Evolutionary conservation across 2,888 invertebrate species (phyloP).

Genomic region (Pyrrhosoma nymphula): DNA sequence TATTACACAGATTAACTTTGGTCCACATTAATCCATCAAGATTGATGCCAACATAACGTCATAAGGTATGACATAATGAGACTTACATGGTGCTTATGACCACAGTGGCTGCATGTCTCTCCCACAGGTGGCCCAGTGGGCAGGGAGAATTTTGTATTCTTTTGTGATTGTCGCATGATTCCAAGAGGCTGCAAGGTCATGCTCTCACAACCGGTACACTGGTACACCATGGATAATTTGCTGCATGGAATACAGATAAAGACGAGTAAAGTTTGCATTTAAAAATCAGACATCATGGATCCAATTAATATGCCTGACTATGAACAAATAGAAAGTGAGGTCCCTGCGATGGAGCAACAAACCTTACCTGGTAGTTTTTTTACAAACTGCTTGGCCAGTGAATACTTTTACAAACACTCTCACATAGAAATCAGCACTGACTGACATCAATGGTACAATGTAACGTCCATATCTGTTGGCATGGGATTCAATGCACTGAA

Average conservation of each 20-base stretch:
- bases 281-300: background rate
- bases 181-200: slow-evolving; percentile 89
- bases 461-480: slow-evolving; percentile 96
- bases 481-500: slow-evolving; percentile 93
- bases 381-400: slow-evolving; percentile 90
- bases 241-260: slow-evolving; percentile 77
- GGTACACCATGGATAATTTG: slow-evolving; percentile 92
- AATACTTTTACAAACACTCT: slow-evolving; percentile 93
- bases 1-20: too few relatives aligned
- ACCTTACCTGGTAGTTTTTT: slow-evolving; percentile 88
- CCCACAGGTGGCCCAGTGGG: slow-evolving; percentile 86
- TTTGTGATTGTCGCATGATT: slow-evolving; percentile 71
- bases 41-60: too few relatives aligned
- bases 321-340: background rate
- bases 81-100: slow-evolving; percentile 86
- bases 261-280: too few relatives aligned
- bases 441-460: slow-evolving; percentile 92
- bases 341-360: background rate
- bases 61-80: slow-evolving; percentile 13
- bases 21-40: too few relatives aligned
- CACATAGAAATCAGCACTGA: slow-evolving; percentile 98
- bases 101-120: slow-evolving; percentile 87
- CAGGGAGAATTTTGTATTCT: slow-evolving; percentile 83
- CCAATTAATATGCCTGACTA: background rate
- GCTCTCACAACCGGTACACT: slow-evolving; percentile 94